Evolutionary conservation across 2,113 vertebrate species (phyloP), one percentile per base, ranked within the genome.

Genomic region (Plecotus auritus): DNA sequence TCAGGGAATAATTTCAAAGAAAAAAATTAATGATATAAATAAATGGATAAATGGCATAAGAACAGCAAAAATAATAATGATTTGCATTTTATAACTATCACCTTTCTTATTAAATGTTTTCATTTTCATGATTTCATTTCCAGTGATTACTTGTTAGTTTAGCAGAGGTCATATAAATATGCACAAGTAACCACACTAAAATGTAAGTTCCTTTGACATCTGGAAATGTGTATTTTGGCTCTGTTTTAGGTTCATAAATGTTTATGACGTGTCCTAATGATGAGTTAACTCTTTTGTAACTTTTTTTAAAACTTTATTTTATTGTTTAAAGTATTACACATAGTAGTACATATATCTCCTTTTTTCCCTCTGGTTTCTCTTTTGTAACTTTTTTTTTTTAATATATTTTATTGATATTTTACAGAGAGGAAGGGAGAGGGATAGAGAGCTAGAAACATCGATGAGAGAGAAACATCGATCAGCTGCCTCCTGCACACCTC

Each of bases 1-100:
- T 91, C 30, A 88, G 78, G 16, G 4, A 95, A 76, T 88, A 30
- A 84, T 74, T 95, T 93, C 56, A 92, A 85, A 92, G 61, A 61
- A 74, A 87, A 93, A 86, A 87, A 72, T 45, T 76, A 88, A 89
- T 64, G 42, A 54, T 7, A 78, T 3, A 91, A 59, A 59, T 35
- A 51, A 77, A 9, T 66, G 10, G 7, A 59, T 32, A 51, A 77
- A 9, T 66, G 10, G 7, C 40, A 37, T 61, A 74, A 82, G 16
- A 86, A 89, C 5, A 82, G 16, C 32, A 76, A 95, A 64, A 70
- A 82, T 23, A 61, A 32, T 64, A 73, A 64, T 64, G 4, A 35
- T 42, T 54, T 81, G 2, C 9, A 74, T 10, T 81, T 66, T 42
- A 18, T 13, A 69, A 69, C 8, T 78, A 61, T 32, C 7, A 32